Base-by-base conservation (phyloP, 2,888 invertebrate species). In the Volucella inflata region DNA sequence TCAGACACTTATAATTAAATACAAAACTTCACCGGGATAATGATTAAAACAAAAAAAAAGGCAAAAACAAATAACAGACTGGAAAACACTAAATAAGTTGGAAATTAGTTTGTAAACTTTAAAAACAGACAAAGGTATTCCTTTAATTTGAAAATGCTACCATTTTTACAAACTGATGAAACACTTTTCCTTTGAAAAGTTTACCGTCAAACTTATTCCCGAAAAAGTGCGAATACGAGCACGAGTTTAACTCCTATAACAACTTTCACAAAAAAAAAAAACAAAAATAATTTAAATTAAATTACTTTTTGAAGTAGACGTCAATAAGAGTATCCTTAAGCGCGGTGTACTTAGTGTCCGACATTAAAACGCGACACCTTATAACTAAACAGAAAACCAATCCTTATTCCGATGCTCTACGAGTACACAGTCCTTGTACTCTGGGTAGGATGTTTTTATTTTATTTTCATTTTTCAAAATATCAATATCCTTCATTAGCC, bases 271-370 rank as follows among this genome's bases (percentile, higher is more conserved):
- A 16, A 38, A 46, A 21, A 4, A 0, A 10, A 36, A 44, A 46
- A 8, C 53, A 57, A 2, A 30, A 38, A 55, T 36, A n/a, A 48
- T 2, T 38, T 8, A 36, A 46, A 17, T 71, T 3, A 36, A 68
- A 16, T 79, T 81, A 85, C 85, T 85, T 85, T 77, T 85, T 85
- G 16, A 85, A 85, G 77, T 85, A 85, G 71, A 85, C 85, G 50
- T 85, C 85, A 57, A 85, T 77, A n/a, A 85, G 67, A 10, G 76
- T 85, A 53, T 67, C 30, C 38, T 72, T 85, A 10, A 85, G 68
- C 38, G 55, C 72, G 17, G 17, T 81, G 62, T 85, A 85, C 60
- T 72, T 81, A 57, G 17, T 64, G 48, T 85, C 84, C 80, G 81
- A 81, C 85, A 85, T 85, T 79, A 60, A 21, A 80, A 70, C 70